Evolutionary conservation across 2,797 vertebrate genomes (phyloP), one percentile per base, ranked within the genome.

Genomic region (Sebastes paucispinis): DNA sequence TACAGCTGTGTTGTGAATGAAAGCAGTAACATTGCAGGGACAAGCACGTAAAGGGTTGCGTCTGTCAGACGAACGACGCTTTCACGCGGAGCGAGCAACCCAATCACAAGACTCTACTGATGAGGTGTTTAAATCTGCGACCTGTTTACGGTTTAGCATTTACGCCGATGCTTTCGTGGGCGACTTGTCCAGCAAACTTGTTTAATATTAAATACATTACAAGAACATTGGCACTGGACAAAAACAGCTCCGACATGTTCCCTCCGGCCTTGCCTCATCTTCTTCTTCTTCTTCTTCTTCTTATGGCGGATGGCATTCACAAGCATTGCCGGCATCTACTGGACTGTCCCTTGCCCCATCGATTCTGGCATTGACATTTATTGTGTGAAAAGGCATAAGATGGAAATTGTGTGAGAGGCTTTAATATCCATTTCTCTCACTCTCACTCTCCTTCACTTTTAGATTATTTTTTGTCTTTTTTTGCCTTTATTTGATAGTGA

Each of bases 381-480:
- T 31, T 60, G 59, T 59, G 25, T 59, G 31, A 34, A 36, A 36
- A 36, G 11, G 32, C 62, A 0, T n/a, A 34, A 14, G 63, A 25
- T 0, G 1, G 14, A 65, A 65, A 43, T 43, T 43, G 14, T 43
- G 39, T 43, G 39, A 43, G 39, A 54, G 47, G 24, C 36, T 50
- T 47, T 39, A 73, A 68, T 84, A 68, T 58, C 43, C 31, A 10
- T 72, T 82, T 66, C 73, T 43, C 16, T 75, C 66, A 13, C 73
- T 43, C 16, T 75, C 66, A 13, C n/a, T 12, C 55, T 68, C 47
- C 16, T 36, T 47, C 25, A 58, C 47, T 64, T 60, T 20, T 18
- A 47, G 16, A 47, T 47, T 3, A 7, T 47, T 47, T 47, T 47
- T 47, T 18, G 43, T 16, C 43, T 18, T 0, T 47, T 47, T 47